These are phyloP conservation scores for Drosophila asahinai DNA, from an alignment of 1,140 invertebrate genomes.

Conservation along the genomic window DNA sequence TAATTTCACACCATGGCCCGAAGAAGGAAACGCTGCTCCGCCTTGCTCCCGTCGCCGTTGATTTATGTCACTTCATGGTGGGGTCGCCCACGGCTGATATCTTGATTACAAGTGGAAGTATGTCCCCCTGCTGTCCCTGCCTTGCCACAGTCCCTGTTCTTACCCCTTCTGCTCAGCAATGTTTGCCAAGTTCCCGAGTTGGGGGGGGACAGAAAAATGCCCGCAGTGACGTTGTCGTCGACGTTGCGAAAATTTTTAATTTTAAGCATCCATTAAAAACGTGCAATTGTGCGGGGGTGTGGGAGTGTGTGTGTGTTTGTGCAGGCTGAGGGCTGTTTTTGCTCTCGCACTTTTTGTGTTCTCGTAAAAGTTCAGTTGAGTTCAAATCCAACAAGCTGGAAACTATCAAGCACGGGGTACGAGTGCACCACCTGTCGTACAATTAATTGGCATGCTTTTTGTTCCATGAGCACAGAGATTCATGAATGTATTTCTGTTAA, in stretches of 20 bases:
- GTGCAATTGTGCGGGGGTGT: constrained; percentile 30
- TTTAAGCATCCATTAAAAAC: constrained; percentile 70
- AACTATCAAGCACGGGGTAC: constrained; percentile 65
- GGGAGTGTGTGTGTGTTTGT: constrained; percentile 14
- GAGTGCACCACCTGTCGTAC: constrained; percentile 64
- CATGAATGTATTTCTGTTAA: constrained; percentile 1
- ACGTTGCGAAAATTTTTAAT: constrained; percentile 64
- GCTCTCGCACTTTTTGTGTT: constrained; percentile 50
- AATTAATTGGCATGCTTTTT: constrained; percentile 69
- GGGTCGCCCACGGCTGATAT: constrained; percentile 63
- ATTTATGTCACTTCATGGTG: constrained; percentile 58
- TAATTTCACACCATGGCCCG: constrained; percentile 51
- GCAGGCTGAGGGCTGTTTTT: constrained; percentile 16
- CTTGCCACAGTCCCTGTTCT: background rate
- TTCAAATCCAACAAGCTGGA: constrained; percentile 81
- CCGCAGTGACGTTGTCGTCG: constrained; percentile 54
- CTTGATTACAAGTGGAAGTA: constrained; percentile 81
- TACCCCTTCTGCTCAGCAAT: background rate
- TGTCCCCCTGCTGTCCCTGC: constrained; percentile 10
- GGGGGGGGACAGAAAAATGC: constrained; percentile 54
- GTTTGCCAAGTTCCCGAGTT: constrained; percentile 24
- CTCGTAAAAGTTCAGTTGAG: constrained; percentile 77
- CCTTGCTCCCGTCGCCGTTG: constrained; percentile 16
- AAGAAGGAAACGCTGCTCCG: constrained; percentile 32
- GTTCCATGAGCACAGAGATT: constrained; percentile 23